Base-by-base conservation (phyloP, 2,888 invertebrate species). In the Clostera curtula region DNA sequence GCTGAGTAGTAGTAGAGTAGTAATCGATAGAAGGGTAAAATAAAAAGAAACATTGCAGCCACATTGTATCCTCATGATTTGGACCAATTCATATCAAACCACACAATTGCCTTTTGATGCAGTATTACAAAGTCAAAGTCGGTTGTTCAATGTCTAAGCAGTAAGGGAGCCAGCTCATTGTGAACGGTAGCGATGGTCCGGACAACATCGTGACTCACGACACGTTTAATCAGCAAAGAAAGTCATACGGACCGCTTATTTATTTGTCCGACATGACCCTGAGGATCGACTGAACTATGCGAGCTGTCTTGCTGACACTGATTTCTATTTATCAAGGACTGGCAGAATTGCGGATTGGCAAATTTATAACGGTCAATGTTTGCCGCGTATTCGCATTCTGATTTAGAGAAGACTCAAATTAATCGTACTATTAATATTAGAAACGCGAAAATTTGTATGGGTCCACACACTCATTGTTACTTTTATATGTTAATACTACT, bases 151-250 rank as follows among this genome's bases (percentile, higher is more conserved):
- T 43, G 49, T 48, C 34, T 36, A 45, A 50, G 49, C 41, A n/a
- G n/a, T n/a, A n/a, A n/a, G n/a, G n/a, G n/a, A 44, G 49, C 49
- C 52, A 48, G 46, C 29, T 41, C 44, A 55, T 55, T 53, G 49
- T 56, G 52, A 56, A 53, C 71, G 49, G 76, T 74, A 75, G 76
- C 70, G 33, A 56, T 63, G 50, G 63, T 66, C 64, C 58, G 67
- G 62, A 72, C 75, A 67, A 56, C 65, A 66, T 71, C 79, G 80
- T 80, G 77, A 79, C 61, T 80, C 80, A 80, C 80, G 79, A 79
- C 45, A 47, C 47, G 53, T 55, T 68, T 70, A 76, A 76, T 77
- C 79, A 74, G 63, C 49, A 56, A 64, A 60, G 68, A 67, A 72
- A 71, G 70, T 69, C 67, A 69, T 71, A 70, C 67, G 63, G 67